Conservation (phyloP, 2,888 invertebrate genomes). For the Endotricha flammealis region DNA sequence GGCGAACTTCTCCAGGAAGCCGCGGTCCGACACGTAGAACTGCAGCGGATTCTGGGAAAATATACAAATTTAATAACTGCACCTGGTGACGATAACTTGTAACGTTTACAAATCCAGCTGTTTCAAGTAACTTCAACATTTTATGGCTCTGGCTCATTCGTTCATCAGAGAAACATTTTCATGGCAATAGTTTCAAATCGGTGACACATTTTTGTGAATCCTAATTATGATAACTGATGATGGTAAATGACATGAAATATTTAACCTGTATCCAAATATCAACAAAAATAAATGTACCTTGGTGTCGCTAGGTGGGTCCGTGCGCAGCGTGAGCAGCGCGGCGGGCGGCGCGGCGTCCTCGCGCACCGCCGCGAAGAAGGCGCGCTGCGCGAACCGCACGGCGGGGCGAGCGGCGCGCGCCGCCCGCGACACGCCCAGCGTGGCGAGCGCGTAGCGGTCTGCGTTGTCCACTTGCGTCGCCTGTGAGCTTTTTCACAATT, state of each 20-base stretch:
- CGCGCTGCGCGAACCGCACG: conserved; percentile 83
- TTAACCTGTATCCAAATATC: too few relatives aligned
- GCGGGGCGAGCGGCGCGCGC: conserved; percentile 73
- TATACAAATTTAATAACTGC: too few relatives aligned
- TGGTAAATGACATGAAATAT: too few relatives aligned
- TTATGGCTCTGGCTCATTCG: too few relatives aligned
- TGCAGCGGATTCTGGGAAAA: conserved; percentile 77
- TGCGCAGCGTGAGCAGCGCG: conserved; percentile 83
- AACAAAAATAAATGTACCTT: not conserved
- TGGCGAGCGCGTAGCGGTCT: conserved; percentile 91
- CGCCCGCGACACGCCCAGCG: conserved; percentile 86
- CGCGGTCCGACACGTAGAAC: conserved; percentile 86
- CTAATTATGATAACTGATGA: too few relatives aligned
- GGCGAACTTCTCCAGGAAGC: conserved; percentile 85
- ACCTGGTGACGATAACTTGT: too few relatives aligned
- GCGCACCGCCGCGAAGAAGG: conserved; percentile 83
- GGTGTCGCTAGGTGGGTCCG: conserved; percentile 49
- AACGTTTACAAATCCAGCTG: too few relatives aligned
- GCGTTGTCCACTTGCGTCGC: conserved; percentile 91
- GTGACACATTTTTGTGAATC: too few relatives aligned
- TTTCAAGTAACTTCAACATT: too few relatives aligned
- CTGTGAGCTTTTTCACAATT: too few relatives aligned
- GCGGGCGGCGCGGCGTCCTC: conserved; percentile 88
- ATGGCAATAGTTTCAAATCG: too few relatives aligned
- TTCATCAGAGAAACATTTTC: too few relatives aligned